Evolutionary conservation across 2,113 vertebrate genomes (phyloP), one percentile per base, ranked within the genome.

Genomic region (Peromyscus californicus): DNA sequence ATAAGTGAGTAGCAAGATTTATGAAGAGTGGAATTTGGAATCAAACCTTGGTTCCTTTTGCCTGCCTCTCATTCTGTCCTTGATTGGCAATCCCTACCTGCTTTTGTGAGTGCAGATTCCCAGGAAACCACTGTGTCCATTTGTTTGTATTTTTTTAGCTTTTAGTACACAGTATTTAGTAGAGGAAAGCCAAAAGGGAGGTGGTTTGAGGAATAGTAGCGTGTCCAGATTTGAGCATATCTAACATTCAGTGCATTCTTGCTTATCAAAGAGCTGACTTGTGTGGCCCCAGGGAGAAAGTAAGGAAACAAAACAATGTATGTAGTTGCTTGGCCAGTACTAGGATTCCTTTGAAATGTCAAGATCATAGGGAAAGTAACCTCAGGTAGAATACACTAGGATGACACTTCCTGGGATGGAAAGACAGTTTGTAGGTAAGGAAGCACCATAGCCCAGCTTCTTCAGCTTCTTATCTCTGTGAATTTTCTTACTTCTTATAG

Each of bases 31-130:
- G 7, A 59, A 7, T 4, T 57, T 19, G 26, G 6, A 54, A 42
- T 7, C 4, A 12, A 90, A 19, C 1, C 21, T 17, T 29, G 3
- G 36, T 75, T 4, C 0, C 7, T 10, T 10, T 21, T 24, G 17
- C 5, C 7, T 2, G 36, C 1, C 3, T 89, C 15, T 1, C 9
- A 26, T 2, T 22, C 33, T 83, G 16, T 21, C 5, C 3, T 7
- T 69, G 70, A 54, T 36, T 3, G 69, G 54, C 33, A 17, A 75
- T 0, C 13, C 61, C 21, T 51, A 54, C 26, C 45, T 48, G 8
- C 2, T 75, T 89, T 36, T 69, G 13, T 63, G 59, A 39, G 15
- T 17, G 7, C 7, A 69, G 16, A 39, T 10, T 63, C 63, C 3
- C 42, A 42, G 39, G 1, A 45, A 70, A 31, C 7, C 26, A 42